Percentiles rank a stretch among this genome's conserved stretches.
Conservation (phyloP, 2,797 vertebrate genomes). For the Alectoris magna region DNA sequence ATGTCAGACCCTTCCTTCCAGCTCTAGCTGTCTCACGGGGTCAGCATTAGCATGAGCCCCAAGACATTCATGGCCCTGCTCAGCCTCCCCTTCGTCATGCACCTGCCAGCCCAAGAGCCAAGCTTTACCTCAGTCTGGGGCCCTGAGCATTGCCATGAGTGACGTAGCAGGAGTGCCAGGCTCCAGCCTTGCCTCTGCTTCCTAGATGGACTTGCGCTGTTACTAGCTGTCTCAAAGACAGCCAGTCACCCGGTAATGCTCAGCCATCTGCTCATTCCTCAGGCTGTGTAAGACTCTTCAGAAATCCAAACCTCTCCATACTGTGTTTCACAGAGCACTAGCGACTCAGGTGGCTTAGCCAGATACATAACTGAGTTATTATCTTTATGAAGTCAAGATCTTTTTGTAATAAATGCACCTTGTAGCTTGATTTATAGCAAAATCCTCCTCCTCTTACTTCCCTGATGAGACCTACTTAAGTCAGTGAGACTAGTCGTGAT, state of each 20-base stretch:
- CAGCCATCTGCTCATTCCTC: background rate
- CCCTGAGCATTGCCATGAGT: background rate
- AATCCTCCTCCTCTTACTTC: slow-evolving; percentile 47
- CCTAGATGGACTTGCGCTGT: rapidly evolving
- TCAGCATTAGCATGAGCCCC: background rate
- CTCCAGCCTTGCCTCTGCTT: background rate
- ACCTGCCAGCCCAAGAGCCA: background rate
- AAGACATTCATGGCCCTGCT: background rate
- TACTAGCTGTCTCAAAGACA: background rate
- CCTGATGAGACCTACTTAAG: slow-evolving; percentile 65
- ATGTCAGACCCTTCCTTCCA: rapidly evolving
- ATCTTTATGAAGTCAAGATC: slow-evolving; percentile 44
- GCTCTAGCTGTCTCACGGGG: rapidly evolving
- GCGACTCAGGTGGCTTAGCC: background rate
- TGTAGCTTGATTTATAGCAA: slow-evolving; percentile 59
- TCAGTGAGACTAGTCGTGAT: slow-evolving; percentile 62
- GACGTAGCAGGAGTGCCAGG: rapidly evolving
- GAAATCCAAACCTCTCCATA: background rate
- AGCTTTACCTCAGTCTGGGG: background rate
- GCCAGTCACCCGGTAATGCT: background rate
- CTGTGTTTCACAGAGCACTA: background rate
- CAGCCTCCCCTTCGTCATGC: background rate
- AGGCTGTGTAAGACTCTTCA: background rate
- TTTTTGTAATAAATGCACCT: slow-evolving; percentile 52
- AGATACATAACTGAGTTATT: slow-evolving; percentile 42